These are phyloP conservation scores for Xiphorhynchus elegans DNA, from an alignment of 2,113 vertebrate species.

Conservation along the genomic window DNA sequence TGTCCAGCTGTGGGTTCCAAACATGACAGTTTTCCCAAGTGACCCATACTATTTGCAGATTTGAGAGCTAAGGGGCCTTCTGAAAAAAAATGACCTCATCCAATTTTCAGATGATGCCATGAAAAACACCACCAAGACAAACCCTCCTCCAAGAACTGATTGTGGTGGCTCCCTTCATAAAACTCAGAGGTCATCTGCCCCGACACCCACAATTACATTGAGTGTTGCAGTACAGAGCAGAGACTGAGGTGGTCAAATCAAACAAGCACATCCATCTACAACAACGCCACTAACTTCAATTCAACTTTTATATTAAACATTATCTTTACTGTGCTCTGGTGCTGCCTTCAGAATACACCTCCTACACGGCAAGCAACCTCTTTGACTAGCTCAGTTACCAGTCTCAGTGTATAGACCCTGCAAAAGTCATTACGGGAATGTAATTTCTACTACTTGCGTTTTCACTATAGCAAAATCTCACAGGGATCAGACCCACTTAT, in stretches of 20 bases:
- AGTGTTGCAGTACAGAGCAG: not conserved
- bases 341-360: not conserved
- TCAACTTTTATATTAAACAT: not conserved
- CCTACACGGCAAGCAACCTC: not conserved
- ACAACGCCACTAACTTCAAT: not conserved
- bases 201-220: not conserved
- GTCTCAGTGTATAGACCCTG: not conserved
- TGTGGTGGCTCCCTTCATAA: not conserved
- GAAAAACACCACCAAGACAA: not conserved
- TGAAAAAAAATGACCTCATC: not conserved
- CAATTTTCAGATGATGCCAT: not conserved
- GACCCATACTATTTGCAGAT: not conserved
- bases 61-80: not conserved
- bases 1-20: not conserved
- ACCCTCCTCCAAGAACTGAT: not conserved
- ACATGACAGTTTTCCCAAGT: not conserved
- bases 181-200: not conserved
- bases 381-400: not conserved
- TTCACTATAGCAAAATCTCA: slow-evolving; percentile 56
- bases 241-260: not conserved
- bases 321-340: not conserved
- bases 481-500: slow-evolving; percentile 69
- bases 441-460: slow-evolving; percentile 42
- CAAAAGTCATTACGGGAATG: slow-evolving; percentile 49
- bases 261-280: not conserved